phyloP scores from a whole-genome alignment of 2,113 vertebrate genomes.

The Spea multiplicata region DNA sequence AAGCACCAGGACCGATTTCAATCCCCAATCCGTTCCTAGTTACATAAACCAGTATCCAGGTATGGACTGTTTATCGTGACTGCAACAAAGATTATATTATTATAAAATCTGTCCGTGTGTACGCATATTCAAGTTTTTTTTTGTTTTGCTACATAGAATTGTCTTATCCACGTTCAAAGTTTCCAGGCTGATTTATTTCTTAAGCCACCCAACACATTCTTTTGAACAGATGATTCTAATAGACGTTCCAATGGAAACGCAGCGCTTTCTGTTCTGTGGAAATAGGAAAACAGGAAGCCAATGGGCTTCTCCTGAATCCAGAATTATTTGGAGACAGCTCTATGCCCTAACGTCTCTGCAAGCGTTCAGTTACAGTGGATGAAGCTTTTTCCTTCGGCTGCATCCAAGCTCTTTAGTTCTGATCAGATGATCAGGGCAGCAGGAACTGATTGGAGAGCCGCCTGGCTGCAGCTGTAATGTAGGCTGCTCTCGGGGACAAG shows the following conservation, averaged over 20 bases:
- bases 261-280: conserved; percentile 26
- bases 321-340: conserved; percentile 38
- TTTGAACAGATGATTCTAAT: conserved; percentile 40
- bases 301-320: conserved; percentile 15
- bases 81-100: too few relatives aligned
- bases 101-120: too few relatives aligned
- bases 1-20: too few relatives aligned
- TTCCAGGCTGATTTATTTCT: conserved; percentile 3
- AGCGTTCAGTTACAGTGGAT: conserved; percentile 64
- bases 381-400: conserved; percentile 73
- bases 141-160: background rate
- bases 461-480: conserved; percentile 88
- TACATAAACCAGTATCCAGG: too few relatives aligned
- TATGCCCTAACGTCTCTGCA: conserved; percentile 42
- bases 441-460: conserved; percentile 82
- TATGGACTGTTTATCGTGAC: too few relatives aligned
- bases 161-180: background rate
- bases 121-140: conserved; percentile 33
- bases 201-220: background rate
- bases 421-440: conserved; percentile 89
- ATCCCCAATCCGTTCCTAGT: too few relatives aligned
- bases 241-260: conserved; percentile 12
- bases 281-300: conserved; percentile 36
- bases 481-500: conserved; percentile 84
- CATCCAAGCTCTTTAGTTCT: conserved; percentile 74